phyloP scores from a whole-genome alignment of 2,888 invertebrate species.

The Caenorhabditis sp. region DNA sequence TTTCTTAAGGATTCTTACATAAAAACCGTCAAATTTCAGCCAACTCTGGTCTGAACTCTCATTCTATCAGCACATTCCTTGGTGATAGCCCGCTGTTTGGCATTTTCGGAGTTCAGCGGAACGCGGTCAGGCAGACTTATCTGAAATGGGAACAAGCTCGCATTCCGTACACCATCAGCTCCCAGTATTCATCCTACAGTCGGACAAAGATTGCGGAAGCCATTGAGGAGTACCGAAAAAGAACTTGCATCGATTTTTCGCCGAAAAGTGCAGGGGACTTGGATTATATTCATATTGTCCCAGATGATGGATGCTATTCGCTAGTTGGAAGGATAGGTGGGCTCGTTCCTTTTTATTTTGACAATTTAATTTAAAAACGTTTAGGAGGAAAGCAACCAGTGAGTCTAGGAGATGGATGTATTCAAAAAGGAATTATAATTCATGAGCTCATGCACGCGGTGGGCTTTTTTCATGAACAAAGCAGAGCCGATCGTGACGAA shows the following conservation, averaged over 20 bases:
- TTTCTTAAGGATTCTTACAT: too few relatives aligned
- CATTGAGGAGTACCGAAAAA: constrained; percentile 74
- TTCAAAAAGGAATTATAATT: constrained; percentile 79
- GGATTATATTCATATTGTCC: constrained; percentile 78
- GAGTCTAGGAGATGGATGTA: constrained; percentile 79
- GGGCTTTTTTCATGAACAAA: constrained; percentile 79
- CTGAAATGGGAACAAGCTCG: constrained; percentile 76
- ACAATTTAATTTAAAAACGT: constrained; percentile 12
- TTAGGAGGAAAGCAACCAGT: constrained; percentile 79
- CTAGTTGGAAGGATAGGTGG: constrained; percentile 76
- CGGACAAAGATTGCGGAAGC: constrained; percentile 77
- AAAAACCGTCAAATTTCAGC: constrained; percentile 60
- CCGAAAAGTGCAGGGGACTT: constrained; percentile 75
- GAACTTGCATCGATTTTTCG: constrained; percentile 75
- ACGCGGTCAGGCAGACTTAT: constrained; percentile 76
- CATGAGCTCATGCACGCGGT: constrained; percentile 79
- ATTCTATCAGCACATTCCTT: constrained; percentile 67
- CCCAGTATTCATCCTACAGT: constrained; percentile 74
- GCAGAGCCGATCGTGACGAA: constrained; percentile 79
- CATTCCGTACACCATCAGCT: constrained; percentile 77
- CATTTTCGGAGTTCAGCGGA: constrained; percentile 72
- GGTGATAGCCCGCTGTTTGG: constrained; percentile 66
- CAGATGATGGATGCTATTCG: constrained; percentile 79
- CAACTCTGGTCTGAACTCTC: constrained; percentile 68
- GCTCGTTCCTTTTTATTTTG: not conserved